Conservation (phyloP, 1,140 invertebrate species). For the Solen grandis region DNA sequence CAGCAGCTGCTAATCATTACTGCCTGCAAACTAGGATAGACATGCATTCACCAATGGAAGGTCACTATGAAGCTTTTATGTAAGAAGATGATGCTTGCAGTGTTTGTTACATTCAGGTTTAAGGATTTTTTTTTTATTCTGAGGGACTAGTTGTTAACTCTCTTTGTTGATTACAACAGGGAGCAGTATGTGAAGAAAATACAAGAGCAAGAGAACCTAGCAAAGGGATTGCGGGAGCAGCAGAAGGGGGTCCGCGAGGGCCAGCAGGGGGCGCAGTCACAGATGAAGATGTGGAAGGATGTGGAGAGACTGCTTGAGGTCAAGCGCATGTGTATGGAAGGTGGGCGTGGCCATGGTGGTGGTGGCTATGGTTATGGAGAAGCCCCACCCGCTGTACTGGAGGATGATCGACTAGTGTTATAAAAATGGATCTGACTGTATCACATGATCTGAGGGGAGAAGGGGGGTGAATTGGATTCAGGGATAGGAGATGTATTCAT, state of each 20-base stretch:
- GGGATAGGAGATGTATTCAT: no score
- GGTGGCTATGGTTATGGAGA: slow-evolving; percentile 60
- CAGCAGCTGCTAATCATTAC: no score
- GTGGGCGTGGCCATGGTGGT: slow-evolving; percentile 52
- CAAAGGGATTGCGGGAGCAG: slow-evolving; percentile 84
- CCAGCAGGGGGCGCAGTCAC: slow-evolving; percentile 83
- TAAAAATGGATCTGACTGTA: slow-evolving; percentile 50
- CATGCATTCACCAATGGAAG: no score
- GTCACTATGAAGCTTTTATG: no score
- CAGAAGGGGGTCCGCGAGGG: slow-evolving; percentile 84
- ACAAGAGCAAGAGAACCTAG: slow-evolving; percentile 83
- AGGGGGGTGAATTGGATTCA: no score
- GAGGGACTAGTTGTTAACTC: no score
- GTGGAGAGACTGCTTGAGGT: slow-evolving; percentile 81
- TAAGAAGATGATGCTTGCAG: no score
- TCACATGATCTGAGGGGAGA: no score
- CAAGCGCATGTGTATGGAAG: slow-evolving; percentile 77
- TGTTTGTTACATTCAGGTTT: no score
- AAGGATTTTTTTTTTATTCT: no score
- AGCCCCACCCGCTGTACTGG: slow-evolving; percentile 64
- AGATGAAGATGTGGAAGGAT: slow-evolving; percentile 87
- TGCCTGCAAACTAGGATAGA: no score
- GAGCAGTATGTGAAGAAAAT: slow-evolving; percentile 83
- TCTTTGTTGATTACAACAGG: no score
- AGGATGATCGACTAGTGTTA: slow-evolving; percentile 74